These are phyloP conservation scores for Mechanitis messenoides DNA, from an alignment of 2,888 invertebrate genomes.

Conservation along the genomic window DNA sequence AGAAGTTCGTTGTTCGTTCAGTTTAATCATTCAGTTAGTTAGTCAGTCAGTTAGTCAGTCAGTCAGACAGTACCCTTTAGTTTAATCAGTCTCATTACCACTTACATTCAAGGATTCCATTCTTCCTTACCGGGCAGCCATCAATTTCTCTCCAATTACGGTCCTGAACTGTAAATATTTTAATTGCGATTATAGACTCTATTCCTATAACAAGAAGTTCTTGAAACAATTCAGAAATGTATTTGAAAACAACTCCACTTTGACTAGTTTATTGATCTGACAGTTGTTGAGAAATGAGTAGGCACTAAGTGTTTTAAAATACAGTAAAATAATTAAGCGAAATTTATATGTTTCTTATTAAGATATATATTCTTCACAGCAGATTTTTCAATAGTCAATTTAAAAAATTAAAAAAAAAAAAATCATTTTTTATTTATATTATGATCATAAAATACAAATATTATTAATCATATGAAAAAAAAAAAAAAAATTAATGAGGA, in stretches of 20 bases:
- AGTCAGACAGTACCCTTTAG: constrained; percentile 4
- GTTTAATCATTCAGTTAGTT: background rate
- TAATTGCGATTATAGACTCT: background rate
- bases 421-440: too few species aligned
- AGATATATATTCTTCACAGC: too few species aligned
- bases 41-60: too few species aligned
- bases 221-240: background rate
- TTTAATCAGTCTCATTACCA: constrained; percentile 41
- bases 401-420: too few species aligned
- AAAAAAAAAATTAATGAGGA: too few species aligned
- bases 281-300: background rate
- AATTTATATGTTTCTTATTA: too few species aligned
- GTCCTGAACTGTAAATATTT: constrained; percentile 8
- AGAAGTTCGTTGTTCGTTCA: constrained; percentile 9
- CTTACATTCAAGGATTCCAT: constrained; percentile 38
- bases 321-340: too few species aligned
- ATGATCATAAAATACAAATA: too few species aligned
- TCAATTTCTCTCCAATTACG: constrained; percentile 35
- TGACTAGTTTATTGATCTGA: constrained; percentile 3
- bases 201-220: background rate
- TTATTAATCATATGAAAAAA: too few species aligned
- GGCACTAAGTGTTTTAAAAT: background rate
- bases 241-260: background rate
- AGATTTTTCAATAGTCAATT: too few species aligned
- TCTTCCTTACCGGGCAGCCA: constrained; percentile 23